These are phyloP conservation scores for Anastrepha ludens DNA, from an alignment of 1,140 invertebrate species.

Conservation along the genomic window DNA sequence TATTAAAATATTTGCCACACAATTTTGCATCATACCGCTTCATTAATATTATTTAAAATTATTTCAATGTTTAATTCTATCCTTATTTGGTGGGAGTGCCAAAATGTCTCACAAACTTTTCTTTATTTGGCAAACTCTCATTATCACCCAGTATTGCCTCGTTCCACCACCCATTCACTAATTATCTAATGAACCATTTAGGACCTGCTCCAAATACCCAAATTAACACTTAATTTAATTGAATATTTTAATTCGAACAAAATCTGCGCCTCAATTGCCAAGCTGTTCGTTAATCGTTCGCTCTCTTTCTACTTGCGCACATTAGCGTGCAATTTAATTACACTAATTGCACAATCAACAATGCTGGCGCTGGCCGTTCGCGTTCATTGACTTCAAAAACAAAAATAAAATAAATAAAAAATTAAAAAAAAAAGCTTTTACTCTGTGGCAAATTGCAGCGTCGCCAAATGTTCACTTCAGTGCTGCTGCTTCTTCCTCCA, in stretches of 20 bases:
- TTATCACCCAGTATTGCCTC: neutral
- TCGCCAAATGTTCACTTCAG: neutral
- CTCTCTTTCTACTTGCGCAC: neutral
- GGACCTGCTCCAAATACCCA: neutral
- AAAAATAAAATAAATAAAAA: neutral
- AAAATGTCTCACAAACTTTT: too few species aligned
- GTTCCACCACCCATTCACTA: neutral
- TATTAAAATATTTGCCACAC: too few species aligned
- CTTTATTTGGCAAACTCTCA: neutral
- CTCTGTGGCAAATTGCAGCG: slow-evolving; percentile 35
- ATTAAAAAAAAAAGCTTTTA: slow-evolving; percentile 17
- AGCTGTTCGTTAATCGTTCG: neutral
- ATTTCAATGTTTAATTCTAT: too few species aligned
- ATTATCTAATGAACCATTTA: neutral
- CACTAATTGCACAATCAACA: slow-evolving; percentile 44
- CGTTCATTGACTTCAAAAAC: slow-evolving; percentile 22
- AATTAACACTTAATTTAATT: slow-evolving; percentile 8
- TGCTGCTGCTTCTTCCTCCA: neutral
- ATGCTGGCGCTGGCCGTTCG: neutral
- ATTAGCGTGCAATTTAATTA: slow-evolving; percentile 38
- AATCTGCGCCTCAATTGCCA: neutral
- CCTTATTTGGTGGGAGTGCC: too few species aligned
- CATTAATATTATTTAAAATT: too few species aligned
- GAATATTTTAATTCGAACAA: slow-evolving; percentile 26
- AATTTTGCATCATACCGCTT: too few species aligned